phyloP scores from a whole-genome alignment of 2,888 invertebrate genomes.

The Ochlodes sylvanus region DNA sequence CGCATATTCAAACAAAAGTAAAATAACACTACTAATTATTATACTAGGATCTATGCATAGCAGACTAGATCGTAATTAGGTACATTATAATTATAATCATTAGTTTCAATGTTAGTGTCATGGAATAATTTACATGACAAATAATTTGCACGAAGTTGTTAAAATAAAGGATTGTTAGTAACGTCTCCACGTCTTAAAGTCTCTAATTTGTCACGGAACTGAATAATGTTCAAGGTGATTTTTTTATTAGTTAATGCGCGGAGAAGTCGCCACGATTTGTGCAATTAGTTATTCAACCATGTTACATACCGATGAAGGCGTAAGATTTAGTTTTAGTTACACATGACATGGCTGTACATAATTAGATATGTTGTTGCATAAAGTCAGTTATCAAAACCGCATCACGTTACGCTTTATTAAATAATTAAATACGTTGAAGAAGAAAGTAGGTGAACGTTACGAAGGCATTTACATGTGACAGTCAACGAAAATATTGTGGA shows the following conservation, averaged over 20 bases:
- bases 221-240: neutral
- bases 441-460: slow-evolving; percentile 22
- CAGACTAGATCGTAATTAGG: too few relatives aligned
- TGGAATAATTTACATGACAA: too few relatives aligned
- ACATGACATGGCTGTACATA: slow-evolving; percentile 3
- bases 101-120: too few relatives aligned
- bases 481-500: too few relatives aligned
- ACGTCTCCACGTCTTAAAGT: too few relatives aligned
- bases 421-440: neutral
- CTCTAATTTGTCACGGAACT: neutral
- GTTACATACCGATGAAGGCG: neutral
- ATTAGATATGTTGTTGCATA: slow-evolving; percentile 24
- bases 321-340: neutral
- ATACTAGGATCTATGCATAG: too few relatives aligned
- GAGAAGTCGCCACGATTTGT: neutral
- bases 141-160: too few relatives aligned
- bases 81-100: too few relatives aligned
- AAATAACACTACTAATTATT: too few relatives aligned
- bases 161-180: too few relatives aligned
- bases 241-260: neutral
- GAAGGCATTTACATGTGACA: neutral
- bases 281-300: slow-evolving; percentile 3
- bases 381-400: neutral
- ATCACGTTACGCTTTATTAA: neutral
- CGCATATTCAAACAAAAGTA: too few relatives aligned